phyloP scores from a whole-genome alignment of 1,140 invertebrate species.

The Hylaeus volcanicus region DNA sequence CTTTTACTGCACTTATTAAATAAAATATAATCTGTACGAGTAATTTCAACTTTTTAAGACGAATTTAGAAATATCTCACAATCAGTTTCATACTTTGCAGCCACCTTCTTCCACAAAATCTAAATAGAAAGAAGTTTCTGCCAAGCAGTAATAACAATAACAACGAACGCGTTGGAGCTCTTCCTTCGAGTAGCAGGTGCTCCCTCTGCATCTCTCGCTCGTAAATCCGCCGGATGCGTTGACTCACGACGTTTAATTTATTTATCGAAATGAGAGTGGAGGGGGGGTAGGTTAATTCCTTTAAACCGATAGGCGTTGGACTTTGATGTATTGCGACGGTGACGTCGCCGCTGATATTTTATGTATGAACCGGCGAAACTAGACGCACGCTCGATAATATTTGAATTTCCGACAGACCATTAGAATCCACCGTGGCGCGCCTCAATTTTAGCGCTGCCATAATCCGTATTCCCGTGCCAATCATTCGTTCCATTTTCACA shows the following conservation, averaged over 20 bases:
- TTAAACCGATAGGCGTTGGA: conserved; percentile 41
- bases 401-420: conserved; percentile 50
- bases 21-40: too few species aligned
- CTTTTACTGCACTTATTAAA: too few species aligned
- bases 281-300: conserved; percentile 35
- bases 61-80: too few species aligned
- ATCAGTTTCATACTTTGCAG: too few species aligned
- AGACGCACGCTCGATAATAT: conserved; percentile 45
- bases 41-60: too few species aligned
- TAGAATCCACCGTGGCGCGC: background rate
- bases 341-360: conserved; percentile 47
- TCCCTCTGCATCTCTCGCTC: too few species aligned
- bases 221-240: conserved; percentile 3
- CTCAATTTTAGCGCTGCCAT: conserved; percentile 5
- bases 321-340: conserved; percentile 46
- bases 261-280: conserved; percentile 42
- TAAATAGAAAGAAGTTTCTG: background rate
- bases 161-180: background rate
- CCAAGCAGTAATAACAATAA: background rate
- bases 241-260: conserved; percentile 43
- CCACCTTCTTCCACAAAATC: background rate
- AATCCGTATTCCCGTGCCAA: background rate
- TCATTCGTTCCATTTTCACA: background rate
- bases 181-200: background rate
- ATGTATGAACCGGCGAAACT: conserved; percentile 44